Base-by-base conservation (phyloP, 2,113 vertebrate genomes). In the Alosa alosa region DNA sequence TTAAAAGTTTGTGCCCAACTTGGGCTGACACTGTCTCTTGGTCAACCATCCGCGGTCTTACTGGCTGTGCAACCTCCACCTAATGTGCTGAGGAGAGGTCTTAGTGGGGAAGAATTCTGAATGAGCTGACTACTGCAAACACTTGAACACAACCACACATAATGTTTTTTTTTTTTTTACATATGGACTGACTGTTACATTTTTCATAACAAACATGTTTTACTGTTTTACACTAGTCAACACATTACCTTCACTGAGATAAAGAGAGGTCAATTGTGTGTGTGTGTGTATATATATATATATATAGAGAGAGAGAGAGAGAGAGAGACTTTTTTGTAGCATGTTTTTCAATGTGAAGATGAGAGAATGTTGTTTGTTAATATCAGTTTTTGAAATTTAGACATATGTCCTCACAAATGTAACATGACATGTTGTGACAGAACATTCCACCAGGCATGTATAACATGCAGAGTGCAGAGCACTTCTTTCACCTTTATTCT, bases 1-100 rank as follows among this genome's bases (percentile, higher is more conserved):
- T 72, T 72, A 72, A 72, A 72, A 72, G 25, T 25, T 72, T 72
- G 64, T 72, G 64, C 25, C 25, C 64, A 72, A 72, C n/a, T 72
- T 72, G 64, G 64, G n/a, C 64, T 72, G 64, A 72, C 64, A 72
- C 64, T 72, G 41, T 44, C 22, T 31, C 64, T 72, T 72, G 64
- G 64, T 36, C 64, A 9, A 1, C 64, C 31, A 15, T 36, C 8
- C 25, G 1, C 11, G 8, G 7, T 36, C 64, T 72, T 15, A 15
- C 50, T 52, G 50, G n/a, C 60, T 25, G 9, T n/a, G 22, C 11
- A 72, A 25, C 25, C 64, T 72, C 8, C 60, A 64, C 20, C n/a
- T 22, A 72, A 72, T 72, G n/a, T 72, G 64, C 64, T 72, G 64
- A 72, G 64, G 10, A 7, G 31, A 36, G n/a, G 64, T 36, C 64